Evolutionary conservation across 2,888 invertebrate species (phyloP).

Genomic region (Cetonia aurata): DNA sequence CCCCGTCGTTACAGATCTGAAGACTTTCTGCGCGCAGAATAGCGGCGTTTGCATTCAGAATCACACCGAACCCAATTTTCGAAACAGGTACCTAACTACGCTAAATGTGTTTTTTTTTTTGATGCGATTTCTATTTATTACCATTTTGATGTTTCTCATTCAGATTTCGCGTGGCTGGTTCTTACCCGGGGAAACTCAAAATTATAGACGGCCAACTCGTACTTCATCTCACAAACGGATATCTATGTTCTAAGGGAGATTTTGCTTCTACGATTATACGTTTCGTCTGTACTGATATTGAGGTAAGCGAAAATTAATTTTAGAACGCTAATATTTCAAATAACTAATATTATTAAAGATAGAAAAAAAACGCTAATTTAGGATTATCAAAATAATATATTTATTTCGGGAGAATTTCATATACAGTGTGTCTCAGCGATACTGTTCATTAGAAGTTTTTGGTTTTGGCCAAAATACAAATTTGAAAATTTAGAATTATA

Average conservation of each 20-base stretch:
- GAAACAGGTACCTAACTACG: conserved; percentile 10
- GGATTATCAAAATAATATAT: too few species aligned
- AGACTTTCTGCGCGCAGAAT: not conserved
- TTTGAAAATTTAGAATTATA: too few species aligned
- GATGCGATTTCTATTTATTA: not conserved
- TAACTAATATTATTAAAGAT: too few species aligned
- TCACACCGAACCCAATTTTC: conserved; percentile 28
- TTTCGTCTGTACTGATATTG: not conserved
- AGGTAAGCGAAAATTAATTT: not conserved
- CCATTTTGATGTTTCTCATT: not conserved
- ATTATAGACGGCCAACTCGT: not conserved
- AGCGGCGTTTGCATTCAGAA: conserved; percentile 25
- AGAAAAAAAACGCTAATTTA: too few species aligned
- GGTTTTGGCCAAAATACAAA: too few species aligned
- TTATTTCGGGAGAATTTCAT: too few species aligned
- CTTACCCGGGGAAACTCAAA: not conserved
- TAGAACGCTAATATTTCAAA: too few species aligned
- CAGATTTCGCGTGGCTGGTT: not conserved
- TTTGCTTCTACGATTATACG: conserved; percentile 6
- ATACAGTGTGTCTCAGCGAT: too few species aligned
- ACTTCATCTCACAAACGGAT: not conserved
- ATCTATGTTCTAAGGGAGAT: not conserved
- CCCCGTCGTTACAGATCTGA: conserved; percentile 17
- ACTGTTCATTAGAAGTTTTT: too few species aligned
- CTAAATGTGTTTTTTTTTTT: not conserved